phyloP scores from a whole-genome alignment of 2,888 invertebrate species.

The Cephus runcator region DNA sequence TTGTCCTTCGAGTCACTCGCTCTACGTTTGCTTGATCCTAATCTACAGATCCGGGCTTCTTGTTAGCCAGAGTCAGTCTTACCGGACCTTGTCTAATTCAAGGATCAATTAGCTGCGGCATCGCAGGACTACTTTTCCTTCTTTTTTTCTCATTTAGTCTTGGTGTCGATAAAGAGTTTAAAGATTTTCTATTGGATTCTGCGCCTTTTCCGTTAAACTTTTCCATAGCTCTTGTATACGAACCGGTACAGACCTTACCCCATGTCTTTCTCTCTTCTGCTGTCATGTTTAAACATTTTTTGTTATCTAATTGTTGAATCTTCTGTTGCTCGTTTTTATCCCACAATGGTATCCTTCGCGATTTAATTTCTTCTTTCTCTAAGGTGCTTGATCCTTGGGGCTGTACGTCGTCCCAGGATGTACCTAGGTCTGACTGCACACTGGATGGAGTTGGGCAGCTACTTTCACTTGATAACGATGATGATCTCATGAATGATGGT shows the following conservation, averaged over 20 bases:
- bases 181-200: slow-evolving; percentile 38
- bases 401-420: slow-evolving; percentile 56
- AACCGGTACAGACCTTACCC: slow-evolving; percentile 65
- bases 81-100: slow-evolving; percentile 24
- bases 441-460: slow-evolving; percentile 56
- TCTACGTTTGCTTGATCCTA: not conserved
- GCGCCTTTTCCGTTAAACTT: slow-evolving; percentile 56
- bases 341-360: slow-evolving; percentile 16
- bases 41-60: not conserved
- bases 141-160: slow-evolving; percentile 47
- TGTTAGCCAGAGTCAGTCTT: not conserved
- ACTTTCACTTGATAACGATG: slow-evolving; percentile 55
- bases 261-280: slow-evolving; percentile 53
- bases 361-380: slow-evolving; percentile 40
- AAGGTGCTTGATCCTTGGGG: slow-evolving; percentile 32
- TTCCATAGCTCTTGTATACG: slow-evolving; percentile 65
- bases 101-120: slow-evolving; percentile 49
- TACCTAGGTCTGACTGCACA: slow-evolving; percentile 50
- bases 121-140: slow-evolving; percentile 59
- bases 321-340: slow-evolving; percentile 18
- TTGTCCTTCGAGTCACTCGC: not conserved
- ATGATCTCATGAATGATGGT: slow-evolving; percentile 48
- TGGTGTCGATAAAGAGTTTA: slow-evolving; percentile 15
- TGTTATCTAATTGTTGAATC: not conserved
- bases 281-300: slow-evolving; percentile 20